Evolutionary conservation across 2,888 invertebrate species (phyloP), one percentile per base, ranked within the genome.

Genomic region (Calliopum simillimum): DNA sequence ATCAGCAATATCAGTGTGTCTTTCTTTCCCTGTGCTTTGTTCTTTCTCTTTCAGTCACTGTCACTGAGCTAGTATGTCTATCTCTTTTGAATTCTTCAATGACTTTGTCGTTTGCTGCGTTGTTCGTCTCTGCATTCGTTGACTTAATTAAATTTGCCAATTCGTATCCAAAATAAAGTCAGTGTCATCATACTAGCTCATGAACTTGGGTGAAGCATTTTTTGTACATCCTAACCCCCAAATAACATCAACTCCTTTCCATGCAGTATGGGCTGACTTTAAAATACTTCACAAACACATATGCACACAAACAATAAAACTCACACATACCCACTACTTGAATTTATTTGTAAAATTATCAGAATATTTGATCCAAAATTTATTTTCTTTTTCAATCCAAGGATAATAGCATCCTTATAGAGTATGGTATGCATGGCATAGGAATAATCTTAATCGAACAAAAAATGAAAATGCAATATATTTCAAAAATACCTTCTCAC

Each of bases 101-200:
- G 13, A 49, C 25, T 33, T 44, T 23, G 51, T 19, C 47, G 49
- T 59, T 33, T 33, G 33, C n/a, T n/a, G n/a, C n/a, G n/a, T 33
- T 33, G 21, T 46, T 33, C 23, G 61, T 46, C 46, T 16, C 46
- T 16, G 51, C n/a, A 46, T 70, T 71, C 73, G 71, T 74, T 75
- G 75, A 70, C 76, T 73, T 76, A 76, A 76, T 76, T 76, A 75
- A 76, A 76, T 76, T 73, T 73, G 73, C 70, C 73, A 73, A 74
- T 72, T 71, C 68, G 69, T 56, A 72, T 68, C 70, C 67, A 71
- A 75, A 71, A 76, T 72, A 74, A 74, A 74, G 73, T 73, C 33
- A 33, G 33, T 6, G 33, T 33, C 33, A 33, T 33, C 33, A 8
- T 33, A n/a, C n/a, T n/a, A 71, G 68, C 69, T 71, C 72, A 69